Evolutionary conservation across 2,797 vertebrate genomes (phyloP).

Genomic region (Acipenser oxyrinchus): DNA sequence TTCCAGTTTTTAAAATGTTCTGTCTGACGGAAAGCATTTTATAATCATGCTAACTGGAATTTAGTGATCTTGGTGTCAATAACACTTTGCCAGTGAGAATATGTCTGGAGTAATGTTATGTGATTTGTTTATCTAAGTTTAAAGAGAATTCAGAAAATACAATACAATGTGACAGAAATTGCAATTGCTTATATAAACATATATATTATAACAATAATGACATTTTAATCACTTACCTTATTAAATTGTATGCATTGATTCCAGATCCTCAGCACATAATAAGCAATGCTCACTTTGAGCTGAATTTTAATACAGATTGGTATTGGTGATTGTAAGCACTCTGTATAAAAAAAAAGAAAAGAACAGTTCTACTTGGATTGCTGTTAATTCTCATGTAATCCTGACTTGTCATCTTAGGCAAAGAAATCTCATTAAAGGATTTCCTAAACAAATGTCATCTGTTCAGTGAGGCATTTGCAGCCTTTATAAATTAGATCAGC

Average conservation of each 20-base stretch:
- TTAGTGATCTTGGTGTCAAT: too few species aligned
- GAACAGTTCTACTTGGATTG: slow-evolving; percentile 23
- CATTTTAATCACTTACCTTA: slow-evolving; percentile 60
- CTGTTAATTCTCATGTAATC: slow-evolving; percentile 42
- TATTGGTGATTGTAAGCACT: not conserved
- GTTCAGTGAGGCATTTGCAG: not conserved
- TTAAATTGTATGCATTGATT: slow-evolving; percentile 32
- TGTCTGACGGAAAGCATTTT: too few species aligned
- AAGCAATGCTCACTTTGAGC: not conserved
- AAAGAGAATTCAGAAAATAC: too few species aligned
- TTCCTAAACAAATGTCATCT: slow-evolving; percentile 18
- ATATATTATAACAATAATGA: slow-evolving; percentile 1
- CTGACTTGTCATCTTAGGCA: slow-evolving; percentile 34
- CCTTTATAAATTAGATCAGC: too few species aligned
- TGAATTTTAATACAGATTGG: not conserved
- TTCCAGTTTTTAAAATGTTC: too few species aligned
- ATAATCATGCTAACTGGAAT: too few species aligned
- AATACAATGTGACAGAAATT: too few species aligned
- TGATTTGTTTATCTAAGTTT: too few species aligned
- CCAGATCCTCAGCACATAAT: not conserved
- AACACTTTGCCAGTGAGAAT: too few species aligned
- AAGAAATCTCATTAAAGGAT: slow-evolving; percentile 35
- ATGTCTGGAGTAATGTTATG: too few species aligned
- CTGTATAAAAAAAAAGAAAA: slow-evolving; percentile 11
- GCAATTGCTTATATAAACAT: too few species aligned